Evolutionary conservation across 2,113 vertebrate genomes (phyloP).

Genomic region (Plecturocebus donacophilus): DNA sequence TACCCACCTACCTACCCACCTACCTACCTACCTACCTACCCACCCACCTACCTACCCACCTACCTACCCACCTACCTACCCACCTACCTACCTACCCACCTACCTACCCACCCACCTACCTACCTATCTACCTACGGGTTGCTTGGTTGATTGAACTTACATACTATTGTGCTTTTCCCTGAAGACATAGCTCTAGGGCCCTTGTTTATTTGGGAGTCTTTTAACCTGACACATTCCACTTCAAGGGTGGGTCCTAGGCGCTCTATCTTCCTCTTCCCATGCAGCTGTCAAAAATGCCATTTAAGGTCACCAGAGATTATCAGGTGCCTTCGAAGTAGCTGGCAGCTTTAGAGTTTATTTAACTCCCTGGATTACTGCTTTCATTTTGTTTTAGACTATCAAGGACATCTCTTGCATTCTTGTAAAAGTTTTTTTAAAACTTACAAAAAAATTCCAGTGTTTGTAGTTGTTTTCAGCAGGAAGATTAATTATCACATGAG

Average conservation of each 20-base stretch:
- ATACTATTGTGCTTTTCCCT: not conserved
- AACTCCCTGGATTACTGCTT: not conserved
- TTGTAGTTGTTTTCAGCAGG: not conserved
- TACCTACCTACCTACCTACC: too few relatives aligned
- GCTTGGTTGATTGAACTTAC: not conserved
- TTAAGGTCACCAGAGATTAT: not conserved
- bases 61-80: too few relatives aligned
- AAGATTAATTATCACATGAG: not conserved
- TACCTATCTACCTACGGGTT: not conserved
- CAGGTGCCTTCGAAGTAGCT: not conserved
- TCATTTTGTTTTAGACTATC: not conserved
- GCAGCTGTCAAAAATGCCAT: not conserved
- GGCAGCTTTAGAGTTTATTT: not conserved
- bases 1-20: too few relatives aligned
- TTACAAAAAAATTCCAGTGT: not conserved
- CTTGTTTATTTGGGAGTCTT: not conserved
- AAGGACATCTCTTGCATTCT: not conserved
- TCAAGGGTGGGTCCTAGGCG: not conserved
- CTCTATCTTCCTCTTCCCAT: not conserved
- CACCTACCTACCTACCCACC: too few relatives aligned
- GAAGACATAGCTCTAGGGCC: not conserved
- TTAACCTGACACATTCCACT: not conserved
- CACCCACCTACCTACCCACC: too few relatives aligned
- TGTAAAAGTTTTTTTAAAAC: not conserved
- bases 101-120: too few relatives aligned